A percentile compares a stretch with the other conserved stretches of the same genome.
Conservation (phyloP, 2,113 vertebrate genomes). For the Chloroceryle aenea region DNA sequence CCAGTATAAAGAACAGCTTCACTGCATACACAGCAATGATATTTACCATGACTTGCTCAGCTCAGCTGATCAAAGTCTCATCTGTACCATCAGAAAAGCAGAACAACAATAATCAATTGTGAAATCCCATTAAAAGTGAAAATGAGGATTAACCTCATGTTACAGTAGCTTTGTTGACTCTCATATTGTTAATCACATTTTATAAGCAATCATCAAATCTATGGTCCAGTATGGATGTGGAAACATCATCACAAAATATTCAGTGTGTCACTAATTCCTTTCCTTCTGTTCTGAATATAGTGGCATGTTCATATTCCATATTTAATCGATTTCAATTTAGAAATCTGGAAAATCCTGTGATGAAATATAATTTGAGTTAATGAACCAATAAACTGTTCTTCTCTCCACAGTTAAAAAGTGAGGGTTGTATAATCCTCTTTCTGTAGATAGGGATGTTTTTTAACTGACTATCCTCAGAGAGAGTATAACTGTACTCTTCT, state of each 20-base stretch:
- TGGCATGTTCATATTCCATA: background rate
- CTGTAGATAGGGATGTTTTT: background rate
- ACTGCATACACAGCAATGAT: background rate
- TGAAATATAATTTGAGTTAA: slow-evolving; percentile 7
- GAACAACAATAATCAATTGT: slow-evolving; percentile 1
- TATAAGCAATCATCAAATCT: background rate
- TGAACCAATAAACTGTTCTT: background rate
- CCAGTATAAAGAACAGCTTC: background rate
- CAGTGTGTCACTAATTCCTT: background rate
- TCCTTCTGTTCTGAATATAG: slow-evolving; percentile 6
- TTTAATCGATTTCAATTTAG: background rate
- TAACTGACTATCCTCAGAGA: background rate
- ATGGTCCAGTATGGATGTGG: background rate
- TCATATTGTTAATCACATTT: background rate
- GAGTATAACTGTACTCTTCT: background rate
- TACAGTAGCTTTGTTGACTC: background rate
- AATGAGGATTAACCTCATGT: background rate
- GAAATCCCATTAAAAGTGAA: background rate
- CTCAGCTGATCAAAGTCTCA: background rate
- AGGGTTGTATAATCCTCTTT: background rate
- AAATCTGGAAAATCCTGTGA: background rate
- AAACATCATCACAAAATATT: background rate
- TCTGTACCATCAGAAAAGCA: background rate
- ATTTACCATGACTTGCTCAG: background rate
- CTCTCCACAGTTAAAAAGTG: background rate